Evolutionary conservation across 2,888 invertebrate genomes (phyloP).

Genomic region (Tetrapedia diversipes): DNA sequence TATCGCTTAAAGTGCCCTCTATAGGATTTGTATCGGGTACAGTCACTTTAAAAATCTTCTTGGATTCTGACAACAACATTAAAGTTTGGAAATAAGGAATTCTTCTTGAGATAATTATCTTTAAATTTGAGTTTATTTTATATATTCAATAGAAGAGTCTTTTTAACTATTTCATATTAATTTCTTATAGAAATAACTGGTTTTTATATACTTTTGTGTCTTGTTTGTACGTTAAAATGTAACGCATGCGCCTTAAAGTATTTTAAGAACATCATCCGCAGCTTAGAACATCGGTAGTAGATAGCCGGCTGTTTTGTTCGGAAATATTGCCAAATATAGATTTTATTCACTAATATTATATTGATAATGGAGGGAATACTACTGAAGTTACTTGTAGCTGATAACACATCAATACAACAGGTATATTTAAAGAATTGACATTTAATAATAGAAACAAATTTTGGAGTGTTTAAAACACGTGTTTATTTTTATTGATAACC

Average conservation of each 20-base stretch:
- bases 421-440: slow-evolving; percentile 80
- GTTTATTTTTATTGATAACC: slow-evolving; percentile 35
- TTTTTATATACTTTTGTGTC: neutral
- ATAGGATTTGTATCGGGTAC: slow-evolving; percentile 11
- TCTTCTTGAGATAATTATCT: too few species aligned
- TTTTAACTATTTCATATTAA: neutral
- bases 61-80: neutral
- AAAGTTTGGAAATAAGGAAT: neutral
- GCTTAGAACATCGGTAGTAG: slow-evolving; percentile 53
- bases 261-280: slow-evolving; percentile 52
- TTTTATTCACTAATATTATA: slow-evolving; percentile 40
- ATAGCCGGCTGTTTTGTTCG: slow-evolving; percentile 44
- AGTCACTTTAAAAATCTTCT: neutral
- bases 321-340: slow-evolving; percentile 33
- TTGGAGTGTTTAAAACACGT: slow-evolving; percentile 43
- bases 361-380: slow-evolving; percentile 86
- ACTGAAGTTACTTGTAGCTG: slow-evolving; percentile 85
- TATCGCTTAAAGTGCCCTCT: slow-evolving; percentile 8
- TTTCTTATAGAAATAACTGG: neutral
- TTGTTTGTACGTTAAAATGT: slow-evolving; percentile 3
- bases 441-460: slow-evolving; percentile 29
- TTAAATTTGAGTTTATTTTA: too few species aligned
- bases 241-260: slow-evolving; percentile 24
- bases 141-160: neutral
- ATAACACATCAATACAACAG: slow-evolving; percentile 86